These are phyloP conservation scores for Caenorhabditis brenneri DNA, from an alignment of 1,140 invertebrate species.

Conservation along the genomic window DNA sequence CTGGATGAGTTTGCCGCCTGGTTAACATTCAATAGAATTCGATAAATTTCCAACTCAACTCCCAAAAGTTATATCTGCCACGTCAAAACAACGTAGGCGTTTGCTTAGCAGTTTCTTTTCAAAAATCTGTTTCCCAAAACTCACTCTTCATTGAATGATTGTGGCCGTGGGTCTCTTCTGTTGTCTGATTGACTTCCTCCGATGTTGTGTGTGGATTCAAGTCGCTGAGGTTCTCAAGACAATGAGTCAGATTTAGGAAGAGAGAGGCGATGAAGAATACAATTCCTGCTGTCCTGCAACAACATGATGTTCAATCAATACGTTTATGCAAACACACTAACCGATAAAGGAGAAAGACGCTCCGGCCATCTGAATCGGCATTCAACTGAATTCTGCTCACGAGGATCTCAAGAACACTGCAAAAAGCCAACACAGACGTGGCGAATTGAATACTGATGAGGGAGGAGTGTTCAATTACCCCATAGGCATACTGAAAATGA, in stretches of 20 bases:
- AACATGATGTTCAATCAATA: not conserved
- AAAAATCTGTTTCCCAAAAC: no score
- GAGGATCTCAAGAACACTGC: not conserved
- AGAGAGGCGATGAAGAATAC: not conserved
- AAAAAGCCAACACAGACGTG: not conserved
- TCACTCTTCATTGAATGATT: no score
- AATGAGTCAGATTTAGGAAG: conserved; percentile 7
- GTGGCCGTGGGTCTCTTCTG: not conserved
- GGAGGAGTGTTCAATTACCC: not conserved
- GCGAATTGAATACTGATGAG: conserved; percentile 14
- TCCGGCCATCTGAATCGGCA: not conserved
- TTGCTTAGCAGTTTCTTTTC: no score
- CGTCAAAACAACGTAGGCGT: no score
- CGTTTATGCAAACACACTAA: not conserved
- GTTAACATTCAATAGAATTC: no score
- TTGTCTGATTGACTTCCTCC: not conserved
- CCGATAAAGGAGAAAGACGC: not conserved
- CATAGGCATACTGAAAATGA: not conserved
- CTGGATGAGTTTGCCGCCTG: no score
- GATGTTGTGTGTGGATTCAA: not conserved
- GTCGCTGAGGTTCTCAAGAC: not conserved
- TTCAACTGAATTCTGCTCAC: no score
- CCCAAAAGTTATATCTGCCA: no score
- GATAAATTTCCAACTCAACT: no score
- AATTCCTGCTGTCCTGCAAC: not conserved